A percentile compares a stretch with the other conserved stretches of the same genome.
phyloP scores from a whole-genome alignment of 2,797 vertebrate species.

The Tympanoctomys barrerae region DNA sequence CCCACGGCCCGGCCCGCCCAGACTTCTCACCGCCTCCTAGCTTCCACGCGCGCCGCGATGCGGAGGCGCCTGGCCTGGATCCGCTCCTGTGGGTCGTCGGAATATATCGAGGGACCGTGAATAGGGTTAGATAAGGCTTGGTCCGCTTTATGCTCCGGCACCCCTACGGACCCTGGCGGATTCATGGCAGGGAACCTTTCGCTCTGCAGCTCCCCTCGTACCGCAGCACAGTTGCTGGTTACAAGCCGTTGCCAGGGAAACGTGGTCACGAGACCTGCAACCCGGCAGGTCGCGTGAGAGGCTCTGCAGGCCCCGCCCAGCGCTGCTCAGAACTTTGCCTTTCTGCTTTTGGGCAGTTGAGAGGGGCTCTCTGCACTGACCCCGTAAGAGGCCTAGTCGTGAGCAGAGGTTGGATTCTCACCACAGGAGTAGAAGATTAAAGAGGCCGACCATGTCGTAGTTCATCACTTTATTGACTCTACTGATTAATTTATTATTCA shows the following conservation, averaged over 20 bases:
- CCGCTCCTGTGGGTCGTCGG: conserved; percentile 86
- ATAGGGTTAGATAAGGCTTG: not conserved
- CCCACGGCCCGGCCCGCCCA: not conserved
- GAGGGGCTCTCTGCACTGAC: not conserved
- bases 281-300: not conserved
- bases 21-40: conserved; percentile 86
- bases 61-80: conserved; percentile 89
- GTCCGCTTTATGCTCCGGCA: conserved; percentile 16
- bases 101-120: conserved; percentile 72
- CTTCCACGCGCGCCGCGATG: conserved; percentile 83
- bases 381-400: not conserved
- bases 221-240: conserved; percentile 25
- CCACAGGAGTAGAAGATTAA: not conserved
- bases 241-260: conserved; percentile 71
- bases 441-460: not conserved
- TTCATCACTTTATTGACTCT: not conserved
- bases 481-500: not conserved
- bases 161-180: not conserved
- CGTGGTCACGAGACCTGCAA: not conserved
- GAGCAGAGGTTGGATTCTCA: not conserved
- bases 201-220: fast-evolving
- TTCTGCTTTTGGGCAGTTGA: fast-evolving
- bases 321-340: fast-evolving
- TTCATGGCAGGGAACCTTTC: conserved; percentile 39
- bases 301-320: not conserved